Conservation (phyloP, 1,140 invertebrate species). For the Drosophila ficusphila region DNA sequence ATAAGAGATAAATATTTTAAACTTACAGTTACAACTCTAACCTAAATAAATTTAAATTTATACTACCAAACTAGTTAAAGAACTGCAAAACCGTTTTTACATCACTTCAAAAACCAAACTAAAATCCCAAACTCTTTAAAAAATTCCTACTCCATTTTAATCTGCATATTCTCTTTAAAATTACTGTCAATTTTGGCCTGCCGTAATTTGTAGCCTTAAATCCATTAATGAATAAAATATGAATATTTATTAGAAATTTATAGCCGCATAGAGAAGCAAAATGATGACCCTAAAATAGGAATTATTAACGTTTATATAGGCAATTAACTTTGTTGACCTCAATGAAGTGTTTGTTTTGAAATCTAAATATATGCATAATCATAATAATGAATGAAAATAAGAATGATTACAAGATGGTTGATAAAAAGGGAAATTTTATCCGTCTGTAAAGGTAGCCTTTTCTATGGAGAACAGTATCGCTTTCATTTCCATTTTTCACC, state of each 20-base stretch:
- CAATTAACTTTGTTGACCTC: neutral
- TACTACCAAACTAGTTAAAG: too few species aligned
- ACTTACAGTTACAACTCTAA: too few species aligned
- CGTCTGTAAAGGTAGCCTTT: too few species aligned
- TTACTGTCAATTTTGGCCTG: neutral
- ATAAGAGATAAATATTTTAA: too few species aligned
- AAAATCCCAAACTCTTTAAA: too few species aligned
- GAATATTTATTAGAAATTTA: neutral
- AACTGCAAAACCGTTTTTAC: too few species aligned
- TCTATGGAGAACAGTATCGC: neutral
- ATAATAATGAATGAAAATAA: neutral
- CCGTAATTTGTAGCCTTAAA: neutral
- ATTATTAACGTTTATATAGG: slow-evolving; percentile 6
- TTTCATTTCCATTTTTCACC: too few species aligned
- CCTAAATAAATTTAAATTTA: too few species aligned
- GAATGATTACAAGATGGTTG: slow-evolving; percentile 5
- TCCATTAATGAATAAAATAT: slow-evolving; percentile 4
- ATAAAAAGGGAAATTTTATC: neutral
- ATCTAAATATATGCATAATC: neutral
- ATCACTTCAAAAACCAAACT: too few species aligned
- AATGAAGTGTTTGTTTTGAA: neutral
- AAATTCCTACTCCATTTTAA: neutral
- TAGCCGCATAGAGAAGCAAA: neutral
- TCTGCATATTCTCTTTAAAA: neutral
- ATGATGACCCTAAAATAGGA: neutral